Evolutionary conservation across 2,797 vertebrate genomes (phyloP).

Genomic region (Brachymystax lenok): DNA sequence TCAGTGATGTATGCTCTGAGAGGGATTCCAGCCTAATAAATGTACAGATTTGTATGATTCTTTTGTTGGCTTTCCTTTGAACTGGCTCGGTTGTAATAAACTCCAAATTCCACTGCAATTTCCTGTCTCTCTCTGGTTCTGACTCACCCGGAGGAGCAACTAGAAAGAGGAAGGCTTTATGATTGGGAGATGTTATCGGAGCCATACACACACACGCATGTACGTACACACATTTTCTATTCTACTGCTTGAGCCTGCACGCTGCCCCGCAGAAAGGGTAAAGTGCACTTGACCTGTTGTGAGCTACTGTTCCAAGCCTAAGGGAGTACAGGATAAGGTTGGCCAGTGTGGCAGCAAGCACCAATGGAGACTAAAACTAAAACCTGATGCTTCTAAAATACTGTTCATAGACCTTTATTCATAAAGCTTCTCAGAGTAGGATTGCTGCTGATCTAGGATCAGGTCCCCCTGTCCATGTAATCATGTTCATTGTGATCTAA

Average conservation of each 20-base stretch:
- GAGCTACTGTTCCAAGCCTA: conserved; percentile 4
- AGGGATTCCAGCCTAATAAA: conserved; percentile 63
- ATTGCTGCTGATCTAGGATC: not conserved
- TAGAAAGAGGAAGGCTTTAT: conserved; percentile 34
- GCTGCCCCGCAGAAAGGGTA: conserved; percentile 27
- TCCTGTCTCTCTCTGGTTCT: conserved; percentile 64
- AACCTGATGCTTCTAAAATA: not conserved
- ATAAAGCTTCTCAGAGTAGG: not conserved
- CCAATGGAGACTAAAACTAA: conserved; percentile 24
- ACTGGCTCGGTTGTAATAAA: conserved; percentile 58
- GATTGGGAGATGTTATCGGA: conserved; percentile 59
- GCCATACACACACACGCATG: conserved; percentile 27
- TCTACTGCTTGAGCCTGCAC: not conserved
- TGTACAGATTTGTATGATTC: conserved; percentile 59
- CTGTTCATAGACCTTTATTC: not conserved
- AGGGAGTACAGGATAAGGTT: conserved; percentile 36
- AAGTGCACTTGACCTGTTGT: conserved; percentile 27
- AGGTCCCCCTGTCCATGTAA: not conserved
- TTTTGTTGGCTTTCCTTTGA: conserved; percentile 62
- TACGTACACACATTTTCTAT: conserved; percentile 3
- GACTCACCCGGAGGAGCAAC: conserved; percentile 15
- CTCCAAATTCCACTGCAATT: conserved; percentile 66
- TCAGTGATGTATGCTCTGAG: conserved; percentile 47
- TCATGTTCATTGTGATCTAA: not conserved
- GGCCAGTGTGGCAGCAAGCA: conserved; percentile 12